These are phyloP conservation scores for Charanyca ferruginea DNA, from an alignment of 2,888 invertebrate species.

Conservation along the genomic window DNA sequence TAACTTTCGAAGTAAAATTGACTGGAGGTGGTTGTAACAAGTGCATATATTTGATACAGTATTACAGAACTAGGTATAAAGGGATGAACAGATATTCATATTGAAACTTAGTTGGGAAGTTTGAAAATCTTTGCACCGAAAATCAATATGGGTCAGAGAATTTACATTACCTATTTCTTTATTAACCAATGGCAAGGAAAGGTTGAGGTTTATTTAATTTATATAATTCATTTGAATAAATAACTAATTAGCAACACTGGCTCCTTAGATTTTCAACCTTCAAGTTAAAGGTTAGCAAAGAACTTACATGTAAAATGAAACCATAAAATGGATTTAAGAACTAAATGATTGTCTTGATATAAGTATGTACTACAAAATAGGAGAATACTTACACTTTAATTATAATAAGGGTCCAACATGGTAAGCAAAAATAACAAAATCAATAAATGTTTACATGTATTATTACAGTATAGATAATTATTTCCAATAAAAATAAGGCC, in stretches of 20 bases:
- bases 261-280: conserved; percentile 2
- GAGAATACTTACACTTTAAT: conserved; percentile 48
- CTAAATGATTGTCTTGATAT: conserved; percentile 5
- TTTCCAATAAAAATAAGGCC: conserved; percentile 3
- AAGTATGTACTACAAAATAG: conserved; percentile 5
- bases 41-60: not conserved
- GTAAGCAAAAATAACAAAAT: conserved; percentile 50
- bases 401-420: conserved; percentile 38
- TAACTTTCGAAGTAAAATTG: conserved; percentile 4
- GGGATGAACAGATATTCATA: conserved; percentile 7
- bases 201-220: not conserved
- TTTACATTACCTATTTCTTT: not conserved
- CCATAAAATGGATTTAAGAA: not conserved
- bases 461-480: conserved; percentile 14
- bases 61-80: not conserved
- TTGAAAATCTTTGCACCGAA: conserved; percentile 9
- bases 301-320: not conserved
- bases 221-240: not conserved
- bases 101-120: conserved; percentile 5
- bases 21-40: not conserved
- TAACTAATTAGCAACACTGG: not conserved
- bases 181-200: not conserved
- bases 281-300: not conserved
- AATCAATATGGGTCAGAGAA: not conserved
- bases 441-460: conserved; percentile 20